Base-by-base conservation (phyloP, 30 jellyfish, hydroid and myxozoan species). In the Cassiopea xamachana region DNA sequence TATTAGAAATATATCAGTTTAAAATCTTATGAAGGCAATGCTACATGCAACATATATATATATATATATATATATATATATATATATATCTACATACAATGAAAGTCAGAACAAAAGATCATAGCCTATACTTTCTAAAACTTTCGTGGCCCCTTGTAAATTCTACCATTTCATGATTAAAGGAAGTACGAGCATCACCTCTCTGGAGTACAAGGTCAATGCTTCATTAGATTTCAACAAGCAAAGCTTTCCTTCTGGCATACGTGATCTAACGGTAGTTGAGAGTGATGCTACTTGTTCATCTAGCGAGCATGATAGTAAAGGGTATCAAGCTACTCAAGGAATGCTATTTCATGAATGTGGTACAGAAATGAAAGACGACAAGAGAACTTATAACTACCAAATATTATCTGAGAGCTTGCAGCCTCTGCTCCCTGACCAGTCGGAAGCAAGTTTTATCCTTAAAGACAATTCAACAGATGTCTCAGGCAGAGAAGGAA, bases 391-490 rank as follows among this genome's bases (percentile, higher is more conserved):
- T 3, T 51, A 19, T 43, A 6, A 71, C 55, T 1, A 55, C 80
- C 15, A 12, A 12, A 6, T 39, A 2, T 19, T 55, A 71, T 71
- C 80, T 2, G 80, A 19, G 80, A 16, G 80, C 55, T 3, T 71
- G 50, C 50, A 71, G 55, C 15, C 27, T n/a, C 27, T 39, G 0
- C 58, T 8, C 55, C 14, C 81, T 2, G 17, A 69, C 46, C 75
- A 69, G 19, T 78, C 87, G 13, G 87, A 78, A 78, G 51, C 87
- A 2, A 1, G 49, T 8, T 27, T 7, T 50, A 17, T 48, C 12
- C 75, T 78, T 16, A 55, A 15, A 13, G 13, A 43, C 4, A 49
- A 50, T 51, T 78, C 87, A 78, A 19, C 85, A 2, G 85, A 75
- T 0, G 0, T 46, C 2, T 7, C 81, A 47, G 45, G 2, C 69